Evolutionary conservation across 53 echinoderm and acorn worm genomes (phyloP), one percentile per base, ranked within the genome.

Genomic region (Actinopyga echinites): DNA sequence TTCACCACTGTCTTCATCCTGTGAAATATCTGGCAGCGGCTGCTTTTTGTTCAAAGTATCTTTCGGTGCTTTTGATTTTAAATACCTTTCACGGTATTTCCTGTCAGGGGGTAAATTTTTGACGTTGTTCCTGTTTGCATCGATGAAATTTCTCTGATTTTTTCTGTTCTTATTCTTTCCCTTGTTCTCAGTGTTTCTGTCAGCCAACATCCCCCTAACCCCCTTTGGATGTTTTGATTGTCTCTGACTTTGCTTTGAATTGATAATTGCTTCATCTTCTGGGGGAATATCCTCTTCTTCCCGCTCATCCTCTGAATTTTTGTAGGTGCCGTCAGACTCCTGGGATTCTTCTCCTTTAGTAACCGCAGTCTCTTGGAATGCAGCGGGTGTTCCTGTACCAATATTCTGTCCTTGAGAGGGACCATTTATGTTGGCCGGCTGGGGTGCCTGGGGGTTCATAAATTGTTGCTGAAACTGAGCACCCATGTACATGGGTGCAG

Each of bases 21-120:
- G 80, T 1, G 92, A 94, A 3, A 97, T 97, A 57, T 88, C 57
- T 30, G 97, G 97, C 54, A 97, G 74, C 10, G 97, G 97, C 31
- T 81, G 58, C 54, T 67, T 86, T 0, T 88, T 90, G 66, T 94
- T 97, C 38, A 90, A 56, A 19, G 93, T 87, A 36, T 85, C 56
- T 32, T 63, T 69, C 12, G 56, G 34, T 3, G 74, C 88, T 59
- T 86, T 90, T 55, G 85, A 83, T 33, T 83, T 83, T 32, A 49
- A 13, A 43, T 86, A 85, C 29, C 71, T 81, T 8, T 94, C 88
- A 17, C 65, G 56, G 53, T 94, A 94, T 54, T 64, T 87, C 65
- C 64, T 92, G 26, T 83, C 69, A 10, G 90, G 87, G 8, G 90
- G 86, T 20, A 37, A 1, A 38, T 80, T 83, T 17, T 67, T 83